These are phyloP conservation scores for Antennarius striatus DNA, from an alignment of 2,113 vertebrate genomes.

Conservation along the genomic window DNA sequence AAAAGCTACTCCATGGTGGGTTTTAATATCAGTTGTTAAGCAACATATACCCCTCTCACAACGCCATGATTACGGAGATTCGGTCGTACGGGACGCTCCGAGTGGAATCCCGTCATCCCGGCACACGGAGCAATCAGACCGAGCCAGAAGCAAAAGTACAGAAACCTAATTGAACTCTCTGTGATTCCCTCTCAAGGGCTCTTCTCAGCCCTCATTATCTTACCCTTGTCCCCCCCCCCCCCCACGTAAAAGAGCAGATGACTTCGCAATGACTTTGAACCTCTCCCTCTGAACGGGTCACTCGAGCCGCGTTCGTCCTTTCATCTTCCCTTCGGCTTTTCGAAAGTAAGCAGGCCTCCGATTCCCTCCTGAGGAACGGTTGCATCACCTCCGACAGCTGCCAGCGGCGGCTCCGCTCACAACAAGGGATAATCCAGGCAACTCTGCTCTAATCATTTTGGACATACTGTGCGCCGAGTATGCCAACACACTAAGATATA, in stretches of 20 bases:
- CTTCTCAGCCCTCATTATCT: slow-evolving; percentile 69
- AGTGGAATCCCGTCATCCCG: slow-evolving; percentile 44
- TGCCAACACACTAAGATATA: slow-evolving; percentile 18
- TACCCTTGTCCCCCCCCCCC: slow-evolving; percentile 55
- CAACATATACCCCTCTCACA: slow-evolving; percentile 39
- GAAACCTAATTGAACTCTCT: slow-evolving; percentile 70
- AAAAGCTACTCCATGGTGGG: slow-evolving; percentile 12
- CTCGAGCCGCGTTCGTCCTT: slow-evolving; percentile 59
- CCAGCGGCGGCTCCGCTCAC: slow-evolving; percentile 39
- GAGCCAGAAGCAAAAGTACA: slow-evolving; percentile 52
- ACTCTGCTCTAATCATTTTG: slow-evolving; percentile 54
- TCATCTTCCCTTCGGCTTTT: slow-evolving; percentile 71
- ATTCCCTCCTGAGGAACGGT: slow-evolving; percentile 52
- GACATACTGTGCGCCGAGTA: slow-evolving; percentile 27
- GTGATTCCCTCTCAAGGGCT: slow-evolving; percentile 67
- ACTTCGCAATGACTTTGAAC: slow-evolving; percentile 71
- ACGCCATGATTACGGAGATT: slow-evolving; percentile 35
- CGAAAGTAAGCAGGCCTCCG: slow-evolving; percentile 56
- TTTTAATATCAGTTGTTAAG: slow-evolving; percentile 48
- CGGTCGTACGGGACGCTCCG: slow-evolving; percentile 16
- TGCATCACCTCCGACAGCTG: slow-evolving; percentile 68
- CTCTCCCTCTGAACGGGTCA: slow-evolving; percentile 67
- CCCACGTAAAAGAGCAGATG: slow-evolving; percentile 48
- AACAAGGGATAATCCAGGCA: slow-evolving; percentile 55
- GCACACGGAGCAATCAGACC: slow-evolving; percentile 19